Conservation (phyloP, 1,140 invertebrate genomes). For the Melitaea cinxia region DNA sequence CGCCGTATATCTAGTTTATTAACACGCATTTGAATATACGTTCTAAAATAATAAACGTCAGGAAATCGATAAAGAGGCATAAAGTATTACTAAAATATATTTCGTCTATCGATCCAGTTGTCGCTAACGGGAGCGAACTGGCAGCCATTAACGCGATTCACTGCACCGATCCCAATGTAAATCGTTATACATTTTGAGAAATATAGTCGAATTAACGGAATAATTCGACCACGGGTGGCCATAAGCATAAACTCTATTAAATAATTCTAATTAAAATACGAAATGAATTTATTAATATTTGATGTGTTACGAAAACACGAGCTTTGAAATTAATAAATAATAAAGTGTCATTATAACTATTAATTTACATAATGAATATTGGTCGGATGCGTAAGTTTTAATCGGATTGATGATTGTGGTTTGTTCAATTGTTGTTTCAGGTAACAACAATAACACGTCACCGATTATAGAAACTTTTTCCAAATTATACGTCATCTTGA, state of each 20-base stretch:
- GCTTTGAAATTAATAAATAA: constrained; percentile 15
- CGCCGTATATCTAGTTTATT: too few relatives aligned
- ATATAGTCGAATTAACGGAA: constrained; percentile 6
- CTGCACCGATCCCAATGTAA: neutral
- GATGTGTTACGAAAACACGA: constrained; percentile 4
- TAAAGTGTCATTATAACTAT: constrained; percentile 17
- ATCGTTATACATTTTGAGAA: neutral
- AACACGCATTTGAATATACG: too few relatives aligned
- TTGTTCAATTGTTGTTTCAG: too few relatives aligned
- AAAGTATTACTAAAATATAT: too few relatives aligned
- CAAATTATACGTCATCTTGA: too few relatives aligned
- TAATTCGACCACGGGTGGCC: constrained; percentile 19
- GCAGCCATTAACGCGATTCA: neutral
- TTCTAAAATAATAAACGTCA: too few relatives aligned
- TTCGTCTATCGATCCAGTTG: too few relatives aligned
- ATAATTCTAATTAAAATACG: constrained; percentile 19
- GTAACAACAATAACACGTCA: too few relatives aligned
- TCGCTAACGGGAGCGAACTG: too few relatives aligned
- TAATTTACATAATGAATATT: constrained; percentile 15
- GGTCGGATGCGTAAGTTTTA: neutral
- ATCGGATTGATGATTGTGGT: neutral
- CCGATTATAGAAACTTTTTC: too few relatives aligned
- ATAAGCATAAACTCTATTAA: neutral
- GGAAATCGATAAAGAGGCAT: too few relatives aligned
- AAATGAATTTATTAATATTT: constrained; percentile 22